Base-by-base conservation (phyloP, 2,888 invertebrate genomes). In the Dione juno region DNA sequence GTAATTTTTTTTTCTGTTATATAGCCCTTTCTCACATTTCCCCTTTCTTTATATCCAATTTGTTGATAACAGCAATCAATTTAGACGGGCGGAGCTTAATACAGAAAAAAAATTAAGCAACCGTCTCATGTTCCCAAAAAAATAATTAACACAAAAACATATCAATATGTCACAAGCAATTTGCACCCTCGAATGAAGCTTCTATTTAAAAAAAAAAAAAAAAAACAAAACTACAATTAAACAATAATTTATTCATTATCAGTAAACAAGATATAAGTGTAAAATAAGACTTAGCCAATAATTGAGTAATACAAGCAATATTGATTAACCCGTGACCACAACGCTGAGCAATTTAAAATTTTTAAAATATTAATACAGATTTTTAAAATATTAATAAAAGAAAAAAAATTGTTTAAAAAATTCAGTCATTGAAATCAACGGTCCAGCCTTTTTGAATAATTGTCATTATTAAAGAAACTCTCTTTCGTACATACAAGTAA, bases 211-310 rank as follows among this genome's bases (percentile, higher is more conserved):
- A 40, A n/a, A 13, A 28, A 6, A 16, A 6, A 16, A 74, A 71
- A 58, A 69, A 75, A 70, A 72, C 45, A 71, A 63, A 69, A 61
- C 43, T 71, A 68, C 71, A 72, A 54, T 71, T 75, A 75, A 75
- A 75, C 77, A 76, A 76, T 77, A 77, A 75, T 77, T 77, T 77
- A 77, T 76, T 77, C 59, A 72, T 75, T 71, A 74, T 73, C 74
- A 74, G 69, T 72, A 76, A 75, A 73, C 72, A 74, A 64, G 67
- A 50, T 72, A 72, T 71, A 74, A 72, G 72, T 73, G 72, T 76
- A 72, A 69, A 72, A 71, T 74, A 67, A 71, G 66, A 68, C 68
- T 71, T 70, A 70, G 67, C 67, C 41, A 43, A 71, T 73, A 73
- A 69, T 71, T 73, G 69, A 73, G 67, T 59, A 53, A 52, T 37